These are phyloP conservation scores for Priocnemis perturbator DNA, from an alignment of 2,888 invertebrate genomes.

Conservation along the genomic window DNA sequence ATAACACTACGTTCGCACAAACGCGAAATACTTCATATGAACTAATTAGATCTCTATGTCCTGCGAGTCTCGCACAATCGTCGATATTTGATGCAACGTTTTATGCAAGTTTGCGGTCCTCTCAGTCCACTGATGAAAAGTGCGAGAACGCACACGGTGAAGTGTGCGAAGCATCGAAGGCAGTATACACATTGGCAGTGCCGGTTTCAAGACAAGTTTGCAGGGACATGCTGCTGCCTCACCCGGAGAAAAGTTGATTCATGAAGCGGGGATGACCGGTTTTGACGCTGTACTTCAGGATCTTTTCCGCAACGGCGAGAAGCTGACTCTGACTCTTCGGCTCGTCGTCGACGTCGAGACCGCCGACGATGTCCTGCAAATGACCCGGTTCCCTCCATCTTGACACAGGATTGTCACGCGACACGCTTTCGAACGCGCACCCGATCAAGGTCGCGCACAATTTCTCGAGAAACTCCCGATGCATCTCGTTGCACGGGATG, in stretches of 20 bases:
- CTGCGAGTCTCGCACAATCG: no score
- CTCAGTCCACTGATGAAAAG: neutral
- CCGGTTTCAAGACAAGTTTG: neutral
- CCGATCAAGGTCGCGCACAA: slow-evolving; percentile 73
- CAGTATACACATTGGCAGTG: no score
- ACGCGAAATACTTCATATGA: no score
- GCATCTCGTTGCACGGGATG: slow-evolving; percentile 68
- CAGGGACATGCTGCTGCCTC: slow-evolving; percentile 45
- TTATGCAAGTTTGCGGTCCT: no score
- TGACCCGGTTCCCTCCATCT: slow-evolving; percentile 77
- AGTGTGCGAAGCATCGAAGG: no score
- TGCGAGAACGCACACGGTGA: neutral
- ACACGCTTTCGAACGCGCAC: slow-evolving; percentile 72
- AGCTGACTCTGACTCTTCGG: slow-evolving; percentile 74
- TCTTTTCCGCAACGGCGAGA: slow-evolving; percentile 73
- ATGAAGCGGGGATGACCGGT: slow-evolving; percentile 79
- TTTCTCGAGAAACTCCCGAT: slow-evolving; percentile 73
- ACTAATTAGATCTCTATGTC: no score
- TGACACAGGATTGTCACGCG: slow-evolving; percentile 74
- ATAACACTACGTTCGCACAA: neutral
- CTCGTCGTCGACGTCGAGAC: slow-evolving; percentile 71
- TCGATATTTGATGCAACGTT: no score
- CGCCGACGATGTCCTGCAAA: slow-evolving; percentile 71
- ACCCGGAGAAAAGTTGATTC: slow-evolving; percentile 79
- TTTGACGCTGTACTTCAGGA: slow-evolving; percentile 78